Evolutionary conservation across 2,797 vertebrate genomes (phyloP).

Genomic region (Craterocephalus amniculus): DNA sequence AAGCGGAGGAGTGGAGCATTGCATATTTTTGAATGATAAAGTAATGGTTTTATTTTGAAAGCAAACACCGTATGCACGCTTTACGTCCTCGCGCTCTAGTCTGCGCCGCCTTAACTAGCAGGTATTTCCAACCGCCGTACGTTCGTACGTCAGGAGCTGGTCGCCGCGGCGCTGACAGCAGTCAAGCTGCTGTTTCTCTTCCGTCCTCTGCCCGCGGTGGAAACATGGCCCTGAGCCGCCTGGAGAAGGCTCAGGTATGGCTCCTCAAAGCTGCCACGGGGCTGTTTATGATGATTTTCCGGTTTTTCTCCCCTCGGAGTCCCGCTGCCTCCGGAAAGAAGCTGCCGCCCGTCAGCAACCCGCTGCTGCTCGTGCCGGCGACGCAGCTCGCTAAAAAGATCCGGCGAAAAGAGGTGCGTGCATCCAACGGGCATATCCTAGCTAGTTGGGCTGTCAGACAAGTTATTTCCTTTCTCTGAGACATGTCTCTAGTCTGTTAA

Average conservation of each 20-base stretch:
- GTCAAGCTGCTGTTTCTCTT: not conserved
- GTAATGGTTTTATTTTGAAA: slow-evolving; percentile 36
- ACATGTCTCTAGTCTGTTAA: too few species aligned
- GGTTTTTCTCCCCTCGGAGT: slow-evolving; percentile 49
- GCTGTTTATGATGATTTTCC: slow-evolving; percentile 48
- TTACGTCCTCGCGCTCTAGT: rapidly evolving
- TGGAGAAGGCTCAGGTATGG: slow-evolving; percentile 53
- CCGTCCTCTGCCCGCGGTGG: not conserved
- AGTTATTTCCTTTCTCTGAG: not conserved
- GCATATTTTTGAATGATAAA: not conserved
- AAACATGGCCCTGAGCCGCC: slow-evolving; percentile 64
- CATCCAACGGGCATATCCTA: not conserved
- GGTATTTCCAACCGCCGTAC: not conserved
- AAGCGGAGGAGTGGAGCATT: too few species aligned
- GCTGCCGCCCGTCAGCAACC: slow-evolving; percentile 67
- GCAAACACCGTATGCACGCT: not conserved
- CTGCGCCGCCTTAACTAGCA: not conserved
- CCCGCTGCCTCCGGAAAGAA: slow-evolving; percentile 22
- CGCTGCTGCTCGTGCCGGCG: slow-evolving; percentile 73
- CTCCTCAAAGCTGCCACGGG: slow-evolving; percentile 36
- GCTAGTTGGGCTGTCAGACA: not conserved
- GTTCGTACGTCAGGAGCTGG: not conserved
- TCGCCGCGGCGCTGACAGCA: not conserved
- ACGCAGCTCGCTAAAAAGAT: slow-evolving; percentile 80
- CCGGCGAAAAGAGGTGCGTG: slow-evolving; percentile 78